These are phyloP conservation scores for Pipistrellus pipistrellus DNA, from an alignment of 2,797 vertebrate species.

Conservation along the genomic window DNA sequence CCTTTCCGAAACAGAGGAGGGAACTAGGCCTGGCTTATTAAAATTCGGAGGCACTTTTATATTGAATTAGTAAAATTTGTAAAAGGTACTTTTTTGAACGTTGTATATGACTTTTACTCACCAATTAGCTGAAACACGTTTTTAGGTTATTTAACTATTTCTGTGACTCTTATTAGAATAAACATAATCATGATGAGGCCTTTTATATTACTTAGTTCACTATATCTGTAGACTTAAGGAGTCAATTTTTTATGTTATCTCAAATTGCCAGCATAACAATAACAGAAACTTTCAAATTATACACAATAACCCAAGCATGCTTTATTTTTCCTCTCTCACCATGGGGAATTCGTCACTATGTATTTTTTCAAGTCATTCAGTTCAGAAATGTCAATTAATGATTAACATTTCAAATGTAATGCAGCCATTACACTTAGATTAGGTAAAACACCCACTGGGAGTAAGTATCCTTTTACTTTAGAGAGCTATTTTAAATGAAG, in stretches of 20 bases:
- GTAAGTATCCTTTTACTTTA: conserved; percentile 10
- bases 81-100: conserved; percentile 11
- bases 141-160: conserved; percentile 1
- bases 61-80: background rate
- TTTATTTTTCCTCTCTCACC: background rate
- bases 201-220: background rate
- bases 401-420: conserved; percentile 50
- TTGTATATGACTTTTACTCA: background rate
- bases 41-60: background rate
- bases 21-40: background rate
- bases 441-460: background rate
- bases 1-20: background rate
- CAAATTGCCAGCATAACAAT: background rate
- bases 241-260: background rate
- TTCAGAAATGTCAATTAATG: conserved; percentile 45
- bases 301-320: background rate
- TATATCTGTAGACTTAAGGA: background rate
- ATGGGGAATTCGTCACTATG: conserved; percentile 1
- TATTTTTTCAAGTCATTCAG: conserved; percentile 26
- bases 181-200: background rate
- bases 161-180: conserved; percentile 5
- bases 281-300: conserved; percentile 23
- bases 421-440: background rate
- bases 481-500: conserved; percentile 21
- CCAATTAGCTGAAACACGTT: background rate